Base-by-base conservation (phyloP, 2,113 vertebrate genomes). In the Aegotheles bennettii region DNA sequence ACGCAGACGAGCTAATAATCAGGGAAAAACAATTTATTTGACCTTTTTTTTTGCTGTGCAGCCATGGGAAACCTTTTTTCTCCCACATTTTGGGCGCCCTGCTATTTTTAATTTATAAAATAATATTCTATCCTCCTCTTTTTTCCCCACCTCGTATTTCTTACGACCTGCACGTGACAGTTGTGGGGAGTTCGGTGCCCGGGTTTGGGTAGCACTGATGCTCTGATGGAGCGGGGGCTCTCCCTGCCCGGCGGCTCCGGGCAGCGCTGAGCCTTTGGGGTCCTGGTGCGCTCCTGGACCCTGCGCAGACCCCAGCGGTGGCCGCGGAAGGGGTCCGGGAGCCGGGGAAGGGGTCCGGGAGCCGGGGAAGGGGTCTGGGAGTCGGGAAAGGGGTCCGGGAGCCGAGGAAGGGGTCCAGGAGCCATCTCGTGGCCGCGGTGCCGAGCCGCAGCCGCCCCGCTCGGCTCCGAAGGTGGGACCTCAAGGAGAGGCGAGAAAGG, bases 371-470 rank as follows among this genome's bases (percentile, higher is more conserved):
- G 97, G 93, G 91, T 80, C 26, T 80, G 79, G 96, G 96, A 97
- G 97, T 89, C 26, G 89, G n/a, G n/a, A 71, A 97, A 97, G 97
- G 97, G 93, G 91, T 80, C 26, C 83, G 79, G 96, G 96, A 97
- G 97, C 89, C 26, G 89, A 97, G 75, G 75, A 97, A 97, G 98
- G 97, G 94, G 78, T 93, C 33, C 95, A 97, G 97, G 98, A 98
- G 98, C 98, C 98, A 97, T 96, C 98, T 98, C 97, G 98, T 98
- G 98, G 98, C 93, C 84, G 53, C 11, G 87, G 70, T 65, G 65
- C 95, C 33, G 65, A 95, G 78, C 36, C 20, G 70, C 84, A 94
- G 54, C 84, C 18, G 4, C 63, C 86, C 64, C 8, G 35, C 80
- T 88, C 60, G 6, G 16, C 76, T 76, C 84, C 15, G 8, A 63